A percentile compares a stretch with the other conserved stretches of the same genome.
Evolutionary conservation across 2,113 vertebrate species (phyloP).

Genomic region (Notiomystis cincta): DNA sequence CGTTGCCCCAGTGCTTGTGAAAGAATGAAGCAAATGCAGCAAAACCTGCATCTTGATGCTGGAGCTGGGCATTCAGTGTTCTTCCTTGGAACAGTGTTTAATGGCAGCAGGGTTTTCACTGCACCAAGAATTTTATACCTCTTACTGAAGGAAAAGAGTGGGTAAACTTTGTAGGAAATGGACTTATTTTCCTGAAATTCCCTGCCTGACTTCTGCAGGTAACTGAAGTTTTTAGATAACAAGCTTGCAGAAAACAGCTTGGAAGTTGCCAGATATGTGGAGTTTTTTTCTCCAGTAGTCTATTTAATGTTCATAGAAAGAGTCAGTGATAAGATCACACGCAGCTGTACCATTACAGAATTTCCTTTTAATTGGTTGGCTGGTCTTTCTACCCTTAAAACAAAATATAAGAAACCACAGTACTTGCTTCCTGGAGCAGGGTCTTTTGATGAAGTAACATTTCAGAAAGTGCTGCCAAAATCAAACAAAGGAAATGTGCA

Average conservation of each 20-base stretch:
- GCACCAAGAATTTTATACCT: neutral
- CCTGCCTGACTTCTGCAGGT: neutral
- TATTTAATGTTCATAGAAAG: neutral
- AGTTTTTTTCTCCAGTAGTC: neutral
- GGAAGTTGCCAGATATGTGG: neutral
- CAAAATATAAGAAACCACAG: neutral
- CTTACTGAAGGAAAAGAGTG: neutral
- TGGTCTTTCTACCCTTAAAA: neutral
- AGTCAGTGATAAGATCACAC: neutral
- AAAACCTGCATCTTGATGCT: neutral
- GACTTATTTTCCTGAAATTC: neutral
- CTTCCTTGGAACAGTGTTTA: neutral
- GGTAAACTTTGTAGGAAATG: neutral
- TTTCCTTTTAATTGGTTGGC: neutral
- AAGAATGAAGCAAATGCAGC: neutral
- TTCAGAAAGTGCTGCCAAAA: neutral
- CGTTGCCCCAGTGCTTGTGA: neutral
- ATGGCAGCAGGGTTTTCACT: neutral
- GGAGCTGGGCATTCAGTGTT: neutral
- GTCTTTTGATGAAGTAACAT: neutral
- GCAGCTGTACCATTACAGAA: neutral
- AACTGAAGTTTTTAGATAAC: neutral
- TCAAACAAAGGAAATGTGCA: neutral
- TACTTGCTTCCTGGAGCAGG: neutral
- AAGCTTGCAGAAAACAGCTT: neutral